Evolutionary conservation across 1,140 invertebrate genomes (phyloP), one percentile per base, ranked within the genome.

Genomic region (Drosophila subpulchrella): DNA sequence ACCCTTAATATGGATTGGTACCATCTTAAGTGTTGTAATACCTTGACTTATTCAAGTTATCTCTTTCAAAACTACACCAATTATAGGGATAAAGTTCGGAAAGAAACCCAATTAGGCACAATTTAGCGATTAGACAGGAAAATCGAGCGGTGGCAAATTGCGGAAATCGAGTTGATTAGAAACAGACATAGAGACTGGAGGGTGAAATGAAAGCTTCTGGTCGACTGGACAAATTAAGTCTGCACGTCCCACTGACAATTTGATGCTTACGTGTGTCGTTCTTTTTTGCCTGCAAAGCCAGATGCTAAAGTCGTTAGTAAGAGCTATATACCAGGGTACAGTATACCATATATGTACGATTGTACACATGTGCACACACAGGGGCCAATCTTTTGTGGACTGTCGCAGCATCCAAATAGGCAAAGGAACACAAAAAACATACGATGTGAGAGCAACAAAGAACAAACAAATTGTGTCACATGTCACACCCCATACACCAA

Each of bases 381-480:
- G 58, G 55, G 39, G 51, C 36, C 38, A 51, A 36, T 51, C 60
- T 57, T 66, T 65, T 75, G 59, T 65, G 47, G 44, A 66, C 60
- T 67, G 60, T 76, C 72, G 38, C 62, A 75, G 62, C 73, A 75
- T 75, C 72, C 72, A 67, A 75, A 75, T 66, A 57, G 61, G 73
- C 73, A 76, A 75, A 66, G 72, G 47, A 67, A 75, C 41, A 72
- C 50, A 41, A 32, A 41, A 44, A 63, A 46, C 32, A 36, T 65
- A 58, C 67, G 44, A 57, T 71, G 67, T 57, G 65, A 57, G 65
- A 71, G 44, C 30, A 71, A 71, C 68, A 71, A 72, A 72, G 66
- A 71, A 72, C 68, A 72, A 72, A 72, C 72, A 75, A 75, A 76
- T 76, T 76, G 73, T 76, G 73, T 76, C 73, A 76, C 73, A 76